Base-by-base conservation (phyloP, 2,888 invertebrate genomes). In the Scaptomyza flava region DNA sequence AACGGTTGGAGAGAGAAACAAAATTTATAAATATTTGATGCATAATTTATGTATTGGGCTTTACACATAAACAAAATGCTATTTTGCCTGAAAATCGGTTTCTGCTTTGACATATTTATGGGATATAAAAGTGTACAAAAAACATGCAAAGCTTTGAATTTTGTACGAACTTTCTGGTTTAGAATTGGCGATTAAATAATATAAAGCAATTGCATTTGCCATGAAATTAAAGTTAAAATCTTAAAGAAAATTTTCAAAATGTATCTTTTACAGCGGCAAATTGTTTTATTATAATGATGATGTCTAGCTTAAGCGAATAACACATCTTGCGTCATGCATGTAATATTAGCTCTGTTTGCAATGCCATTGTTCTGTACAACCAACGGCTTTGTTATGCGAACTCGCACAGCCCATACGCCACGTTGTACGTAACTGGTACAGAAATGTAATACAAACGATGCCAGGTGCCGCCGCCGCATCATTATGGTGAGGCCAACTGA, bases 321-420 rank as follows among this genome's bases (percentile, higher is more conserved):
- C 6, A 14, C 2, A 11, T n/a, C 11, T 14, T 14, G 17, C 41
- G 1, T 41, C 9, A 41, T 41, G 17, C 3, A 36, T n/a, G n/a
- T 36, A 17, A 9, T 41, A 41, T 41, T 41, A 3, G 41, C 17
- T 41, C 9, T 3, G 17, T 6, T 11, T 17, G 41, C 41, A 41
- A 17, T 41, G 41, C 41, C 41, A 41, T 17, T 41, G 41, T 31
- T 36, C 20, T 38, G 51, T n/a, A 17, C 31, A 45, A 33, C 38
- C 36, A 45, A 33, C 38, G 33, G 36, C 7, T 45, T 45, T 45
- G 46, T 58, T 64, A 50, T 46, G 46, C 38, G 36, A 41, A 23
- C 30, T 45, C 30, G 51, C 46, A 66, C 58, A 54, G 63, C 63
- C 63, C 64, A 73, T 72, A 68, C 72, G 72, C 61, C 64, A 45